phyloP scores from a whole-genome alignment of 1,140 invertebrate genomes.

The Zaprionus nigranus region DNA sequence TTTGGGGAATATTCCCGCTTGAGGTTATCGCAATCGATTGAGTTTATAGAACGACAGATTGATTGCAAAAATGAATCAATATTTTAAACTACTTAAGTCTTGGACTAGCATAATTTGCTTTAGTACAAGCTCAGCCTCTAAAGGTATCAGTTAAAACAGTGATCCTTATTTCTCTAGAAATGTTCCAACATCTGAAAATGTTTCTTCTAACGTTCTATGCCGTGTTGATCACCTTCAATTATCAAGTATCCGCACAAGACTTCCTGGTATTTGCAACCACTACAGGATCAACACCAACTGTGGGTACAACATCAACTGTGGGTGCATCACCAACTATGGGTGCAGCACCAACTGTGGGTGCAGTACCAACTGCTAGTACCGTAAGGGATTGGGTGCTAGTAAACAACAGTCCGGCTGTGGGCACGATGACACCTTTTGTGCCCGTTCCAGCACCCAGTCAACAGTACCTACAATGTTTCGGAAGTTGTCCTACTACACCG shows the following conservation, averaged over 20 bases:
- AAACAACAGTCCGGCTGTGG: constrained; percentile 59
- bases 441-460: constrained; percentile 49
- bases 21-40: constrained; percentile 30
- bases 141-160: constrained; percentile 1
- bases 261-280: constrained; percentile 45
- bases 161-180: background rate
- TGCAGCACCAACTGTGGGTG: no score
- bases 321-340: no score
- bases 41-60: background rate
- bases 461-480: constrained; percentile 82
- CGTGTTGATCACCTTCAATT: constrained; percentile 3
- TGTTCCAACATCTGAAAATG: constrained; percentile 23
- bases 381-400: constrained; percentile 58
- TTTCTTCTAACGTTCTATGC: constrained; percentile 1
- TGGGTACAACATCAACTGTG: no score
- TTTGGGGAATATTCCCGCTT: constrained; percentile 20
- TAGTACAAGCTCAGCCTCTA: constrained; percentile 20
- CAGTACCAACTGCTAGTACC: background rate
- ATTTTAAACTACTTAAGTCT: background rate
- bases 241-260: constrained; percentile 23
- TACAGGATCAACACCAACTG: background rate
- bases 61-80: constrained; percentile 21
- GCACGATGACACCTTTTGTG: constrained; percentile 60
- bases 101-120: background rate
- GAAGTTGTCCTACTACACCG: constrained; percentile 85